These are phyloP conservation scores for Nemapogon koenigi DNA, from an alignment of 2,888 invertebrate genomes.

Conservation along the genomic window DNA sequence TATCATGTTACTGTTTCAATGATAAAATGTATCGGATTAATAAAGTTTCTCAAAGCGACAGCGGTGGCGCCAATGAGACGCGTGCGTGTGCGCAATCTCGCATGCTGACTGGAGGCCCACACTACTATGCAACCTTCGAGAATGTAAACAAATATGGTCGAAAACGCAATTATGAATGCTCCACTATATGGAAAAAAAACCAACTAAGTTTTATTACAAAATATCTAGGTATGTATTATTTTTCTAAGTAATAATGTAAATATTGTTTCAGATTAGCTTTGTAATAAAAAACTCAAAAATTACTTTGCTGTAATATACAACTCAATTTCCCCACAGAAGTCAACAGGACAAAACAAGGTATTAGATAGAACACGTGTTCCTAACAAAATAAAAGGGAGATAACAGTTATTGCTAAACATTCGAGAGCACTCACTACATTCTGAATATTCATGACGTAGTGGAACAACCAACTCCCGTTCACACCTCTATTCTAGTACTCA, in stretches of 20 bases:
- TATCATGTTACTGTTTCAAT: too few relatives aligned
- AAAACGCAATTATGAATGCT: conserved; percentile 6
- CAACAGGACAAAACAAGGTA: conserved; percentile 6
- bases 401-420: conserved; percentile 15
- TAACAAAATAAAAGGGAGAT: conserved; percentile 12
- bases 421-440: too few relatives aligned
- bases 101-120: conserved; percentile 57
- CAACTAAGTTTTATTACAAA: too few relatives aligned
- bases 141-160: conserved; percentile 54
- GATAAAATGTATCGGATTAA: too few relatives aligned
- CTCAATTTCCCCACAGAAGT: conserved; percentile 3
- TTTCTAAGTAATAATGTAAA: background rate
- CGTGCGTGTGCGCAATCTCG: conserved; percentile 58
- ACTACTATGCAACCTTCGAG: conserved; percentile 60
- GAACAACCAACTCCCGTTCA: too few relatives aligned
- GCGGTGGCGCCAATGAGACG: conserved; percentile 58
- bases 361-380: conserved; percentile 14
- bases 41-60: conserved; percentile 41
- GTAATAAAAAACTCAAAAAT: background rate
- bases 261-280: background rate
- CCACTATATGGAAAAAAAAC: background rate
- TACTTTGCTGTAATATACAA: conserved; percentile 5
- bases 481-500: too few relatives aligned
- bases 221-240: too few relatives aligned
- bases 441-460: conserved; percentile 16